Base-by-base conservation (phyloP, 2,797 vertebrate genomes). In the Pagetopsis macropterus region DNA sequence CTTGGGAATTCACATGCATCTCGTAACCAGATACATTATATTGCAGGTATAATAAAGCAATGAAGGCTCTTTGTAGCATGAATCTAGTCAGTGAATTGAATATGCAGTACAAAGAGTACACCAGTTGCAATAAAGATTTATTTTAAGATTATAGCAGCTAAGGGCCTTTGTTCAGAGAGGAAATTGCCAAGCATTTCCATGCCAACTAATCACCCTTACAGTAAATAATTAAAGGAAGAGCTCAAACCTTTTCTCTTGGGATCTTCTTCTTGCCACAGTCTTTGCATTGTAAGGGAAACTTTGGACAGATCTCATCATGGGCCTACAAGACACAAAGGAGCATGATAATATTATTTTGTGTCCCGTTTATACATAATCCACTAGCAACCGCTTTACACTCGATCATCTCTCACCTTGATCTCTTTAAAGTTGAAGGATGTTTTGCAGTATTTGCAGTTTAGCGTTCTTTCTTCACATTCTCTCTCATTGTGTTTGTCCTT, bases 221-320 rank as follows among this genome's bases (percentile, higher is more conserved):
- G 33, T 37, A 37, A 37, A 37, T 37, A 1, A 1, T 37, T 9
- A 9, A 37, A 31, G 13, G 14, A 19, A 31, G 3, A 50, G n/a
- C 2, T 0, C 84, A 61, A 72, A 99, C 98, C 95, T 96, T 98
- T 90, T 99, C 97, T 83, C 97, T 93, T 0, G 95, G 94, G 74
- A 99, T 95, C 85, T 95, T 99, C 90, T 96, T 97, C 84, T 96
- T 96, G 48, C 96, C 97, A 3, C 97, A 99, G 85, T 96, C 96
- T 15, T 98, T 96, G 9, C 98, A 99, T 23, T 95, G 95, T 90
- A 99, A 83, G 0, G 97, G 98, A 50, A 96, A 96, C 77, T 97
- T 96, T 23, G 93, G 91, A 79, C 98, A 99, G 72, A 97, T 93
- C 19, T 97, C 96, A 2, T 96, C 95, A 16, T 99, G 98, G 0